Evolutionary conservation across 2,113 vertebrate genomes (phyloP).

Genomic region (Tor tambroides): DNA sequence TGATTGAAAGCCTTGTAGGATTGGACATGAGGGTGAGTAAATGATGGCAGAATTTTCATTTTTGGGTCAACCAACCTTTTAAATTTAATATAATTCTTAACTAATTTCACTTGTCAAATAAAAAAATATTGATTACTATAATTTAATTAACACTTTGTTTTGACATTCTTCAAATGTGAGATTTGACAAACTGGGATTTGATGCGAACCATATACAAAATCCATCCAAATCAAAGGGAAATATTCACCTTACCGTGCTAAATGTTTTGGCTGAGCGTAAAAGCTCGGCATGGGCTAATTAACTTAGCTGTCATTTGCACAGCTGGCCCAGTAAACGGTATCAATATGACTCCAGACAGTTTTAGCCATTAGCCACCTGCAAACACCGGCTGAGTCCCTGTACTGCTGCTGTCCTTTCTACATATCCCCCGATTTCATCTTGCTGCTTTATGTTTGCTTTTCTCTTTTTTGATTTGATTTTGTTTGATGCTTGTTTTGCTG

Average conservation of each 20-base stretch:
- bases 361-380: conserved; percentile 49
- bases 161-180: conserved; percentile 69
- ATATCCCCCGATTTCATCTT: background rate
- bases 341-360: conserved; percentile 42
- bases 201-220: conserved; percentile 63
- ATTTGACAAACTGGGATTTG: conserved; percentile 67
- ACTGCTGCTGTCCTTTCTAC: background rate
- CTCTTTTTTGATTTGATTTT: background rate
- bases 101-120: background rate
- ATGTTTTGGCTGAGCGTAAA: conserved; percentile 60
- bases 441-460: conserved; percentile 21
- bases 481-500: conserved; percentile 29
- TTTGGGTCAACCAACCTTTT: background rate
- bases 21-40: background rate
- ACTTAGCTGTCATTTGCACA: conserved; percentile 52
- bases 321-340: conserved; percentile 49
- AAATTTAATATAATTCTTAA: background rate
- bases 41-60: background rate
- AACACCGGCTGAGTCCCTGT: conserved; percentile 21
- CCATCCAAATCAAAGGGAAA: conserved; percentile 60
- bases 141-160: conserved; percentile 57
- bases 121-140: conserved; percentile 45
- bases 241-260: conserved; percentile 49
- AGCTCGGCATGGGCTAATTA: conserved; percentile 54
- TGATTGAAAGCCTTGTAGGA: background rate